Base-by-base conservation (phyloP, 2,888 invertebrate species). In the Chromoteleia sp. region DNA sequence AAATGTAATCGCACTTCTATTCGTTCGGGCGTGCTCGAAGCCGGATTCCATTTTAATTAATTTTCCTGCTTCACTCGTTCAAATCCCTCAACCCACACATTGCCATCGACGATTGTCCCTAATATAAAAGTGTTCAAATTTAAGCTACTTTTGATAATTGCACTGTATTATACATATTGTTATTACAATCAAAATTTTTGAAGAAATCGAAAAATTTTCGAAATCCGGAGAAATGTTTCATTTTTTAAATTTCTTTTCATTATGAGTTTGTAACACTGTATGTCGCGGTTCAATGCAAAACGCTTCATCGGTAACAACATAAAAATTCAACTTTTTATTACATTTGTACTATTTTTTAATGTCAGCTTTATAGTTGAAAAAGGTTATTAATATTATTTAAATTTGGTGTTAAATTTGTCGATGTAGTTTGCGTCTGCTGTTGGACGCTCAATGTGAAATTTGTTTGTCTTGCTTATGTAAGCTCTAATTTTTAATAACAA, bases 11-110 rank as follows among this genome's bases (percentile, higher is more conserved):
- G 88, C 86, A 85, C 84, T 86, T 85, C 82, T 81, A 85, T 84
- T 84, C 84, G 85, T 85, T 80, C 83, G 73, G 81, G 71, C 73
- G 74, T 74, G 58, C 74, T 81, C 45, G 58, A 65, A 71, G 68
- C 83, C 83, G 85, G 85, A 90, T 89, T 89, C 89, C 89, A 85
- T 89, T 90, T 89, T 90, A 90, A 90, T 90, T 90, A 89, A 88
- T 89, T 89, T 86, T 85, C 85, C 76, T 77, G 74, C 74, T 71
- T 70, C 78, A 63, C 58, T 71, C 70, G 78, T 67, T 78, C 65
- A 59, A 77, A 71, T 67, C 59, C 70, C 61, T 67, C 70, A 36
- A 25, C 45, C 78, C 82, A 73, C 71, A 67, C 76, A 65, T 65
- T 70, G 41, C 79, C 71, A 71, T 83, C 75, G 76, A 52, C 50